phyloP scores from a whole-genome alignment of 2,797 vertebrate genomes.

The Parotocinclus haroldoi region DNA sequence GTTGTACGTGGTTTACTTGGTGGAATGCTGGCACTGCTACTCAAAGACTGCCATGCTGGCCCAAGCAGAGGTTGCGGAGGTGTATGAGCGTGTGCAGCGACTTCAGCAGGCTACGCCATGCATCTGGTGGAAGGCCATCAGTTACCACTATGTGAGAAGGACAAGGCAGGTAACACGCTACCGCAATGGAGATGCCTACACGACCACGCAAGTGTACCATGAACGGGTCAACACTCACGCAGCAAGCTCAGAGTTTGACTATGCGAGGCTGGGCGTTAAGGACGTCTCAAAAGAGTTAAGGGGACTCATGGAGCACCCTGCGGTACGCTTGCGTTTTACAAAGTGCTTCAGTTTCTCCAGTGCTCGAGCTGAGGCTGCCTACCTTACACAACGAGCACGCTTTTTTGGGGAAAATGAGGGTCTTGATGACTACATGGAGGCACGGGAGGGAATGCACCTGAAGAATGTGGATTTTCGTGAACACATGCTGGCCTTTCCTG shows the following conservation, averaged over 20 bases:
- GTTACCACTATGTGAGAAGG: conserved; percentile 81
- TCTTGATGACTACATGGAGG: conserved; percentile 90
- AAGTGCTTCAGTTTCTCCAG: conserved; percentile 77
- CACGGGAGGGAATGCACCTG: conserved; percentile 87
- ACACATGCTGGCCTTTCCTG: conserved; percentile 83
- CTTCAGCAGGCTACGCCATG: conserved; percentile 84
- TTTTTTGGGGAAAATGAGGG: conserved; percentile 90
- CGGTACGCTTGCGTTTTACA: conserved; percentile 75
- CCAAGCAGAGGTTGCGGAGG: conserved; percentile 73
- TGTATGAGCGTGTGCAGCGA: conserved; percentile 82
- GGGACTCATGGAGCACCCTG: conserved; percentile 68
- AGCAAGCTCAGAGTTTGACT: conserved; percentile 78
- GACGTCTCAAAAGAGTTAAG: conserved; percentile 77
- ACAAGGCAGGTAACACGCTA: conserved; percentile 87
- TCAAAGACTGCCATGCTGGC: conserved; percentile 76
- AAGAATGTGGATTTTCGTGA: conserved; percentile 90
- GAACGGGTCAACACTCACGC: conserved; percentile 78
- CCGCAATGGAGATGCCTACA: conserved; percentile 88
- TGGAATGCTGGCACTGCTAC: conserved; percentile 91
- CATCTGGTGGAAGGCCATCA: conserved; percentile 80
- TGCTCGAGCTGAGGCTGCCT: conserved; percentile 80
- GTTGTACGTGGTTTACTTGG: conserved; percentile 89
- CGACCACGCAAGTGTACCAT: conserved; percentile 83
- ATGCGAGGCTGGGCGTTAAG: conserved; percentile 75
- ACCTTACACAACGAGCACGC: conserved; percentile 84